Conservation (phyloP, 2,888 invertebrate genomes). For the Cheilosia pagana region DNA sequence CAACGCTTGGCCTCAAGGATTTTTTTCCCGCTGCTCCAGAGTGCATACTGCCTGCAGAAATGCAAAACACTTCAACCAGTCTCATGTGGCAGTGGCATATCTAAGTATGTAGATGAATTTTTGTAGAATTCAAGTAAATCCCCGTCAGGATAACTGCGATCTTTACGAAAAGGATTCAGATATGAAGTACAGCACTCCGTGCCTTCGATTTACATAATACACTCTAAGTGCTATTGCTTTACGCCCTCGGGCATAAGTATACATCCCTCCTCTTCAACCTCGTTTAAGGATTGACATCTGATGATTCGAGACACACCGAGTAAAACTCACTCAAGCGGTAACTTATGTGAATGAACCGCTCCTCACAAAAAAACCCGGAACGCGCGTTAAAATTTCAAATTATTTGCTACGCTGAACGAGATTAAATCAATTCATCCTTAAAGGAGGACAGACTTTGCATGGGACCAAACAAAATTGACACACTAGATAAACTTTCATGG, state of each 20-base stretch:
- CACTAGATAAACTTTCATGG: conserved; percentile 38
- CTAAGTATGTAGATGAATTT: conserved; percentile 1
- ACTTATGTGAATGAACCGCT: conserved; percentile 9
- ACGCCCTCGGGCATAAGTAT: conserved; percentile 10
- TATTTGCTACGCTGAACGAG: conserved; percentile 63
- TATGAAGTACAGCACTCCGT: conserved; percentile 31
- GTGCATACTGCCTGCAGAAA: conserved; percentile 44
- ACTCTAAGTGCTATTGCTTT: conserved; percentile 30
- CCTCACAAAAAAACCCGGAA: conserved; percentile 13
- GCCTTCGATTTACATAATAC: conserved; percentile 61
- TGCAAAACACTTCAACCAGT: conserved; percentile 58
- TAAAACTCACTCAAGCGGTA: conserved; percentile 49
- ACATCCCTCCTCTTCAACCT: conserved; percentile 11
- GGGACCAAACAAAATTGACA: conserved; percentile 25
- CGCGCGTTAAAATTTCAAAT: conserved; percentile 40
- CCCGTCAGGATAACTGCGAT: conserved; percentile 29
- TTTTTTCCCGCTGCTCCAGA: not conserved
- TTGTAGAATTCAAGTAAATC: conserved; percentile 1
- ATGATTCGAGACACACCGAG: conserved; percentile 61
- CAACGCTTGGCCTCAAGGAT: conserved; percentile 51
- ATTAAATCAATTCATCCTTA: conserved; percentile 31
- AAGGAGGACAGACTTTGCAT: not conserved
- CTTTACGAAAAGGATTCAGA: conserved; percentile 3
- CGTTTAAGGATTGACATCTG: conserved; percentile 53
- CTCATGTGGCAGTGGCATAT: conserved; percentile 6